Conservation (phyloP, 2,113 vertebrate genomes). For the Cryptomyrus ogoouensis region DNA sequence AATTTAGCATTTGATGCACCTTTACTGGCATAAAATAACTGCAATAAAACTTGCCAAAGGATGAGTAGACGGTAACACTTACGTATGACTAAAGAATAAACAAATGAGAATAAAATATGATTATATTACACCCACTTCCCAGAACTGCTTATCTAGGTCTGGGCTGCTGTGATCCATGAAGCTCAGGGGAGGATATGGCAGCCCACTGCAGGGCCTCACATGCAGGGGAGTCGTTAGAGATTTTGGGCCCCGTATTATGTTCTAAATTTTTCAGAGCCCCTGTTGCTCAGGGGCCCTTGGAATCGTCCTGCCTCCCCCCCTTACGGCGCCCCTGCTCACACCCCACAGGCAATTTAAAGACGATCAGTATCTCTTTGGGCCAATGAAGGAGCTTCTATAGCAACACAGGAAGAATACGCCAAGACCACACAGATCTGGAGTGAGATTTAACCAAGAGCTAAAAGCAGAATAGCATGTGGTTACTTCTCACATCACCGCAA, state of each 20-base stretch:
- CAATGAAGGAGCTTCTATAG: neutral
- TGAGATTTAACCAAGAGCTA: neutral
- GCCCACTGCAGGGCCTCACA: neutral
- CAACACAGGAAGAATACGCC: neutral
- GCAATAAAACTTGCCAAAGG: neutral
- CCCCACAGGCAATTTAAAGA: neutral
- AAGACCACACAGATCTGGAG: neutral
- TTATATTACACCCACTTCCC: neutral
- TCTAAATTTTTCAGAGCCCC: too few relatives aligned
- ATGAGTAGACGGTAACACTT: neutral
- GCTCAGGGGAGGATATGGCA: neutral
- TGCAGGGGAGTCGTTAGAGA: too few relatives aligned
- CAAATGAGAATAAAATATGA: neutral
- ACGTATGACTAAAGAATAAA: neutral
- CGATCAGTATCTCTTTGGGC: neutral
- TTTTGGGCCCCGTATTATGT: too few relatives aligned
- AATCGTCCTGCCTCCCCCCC: too few relatives aligned
- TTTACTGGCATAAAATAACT: neutral
- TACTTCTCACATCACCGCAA: neutral
- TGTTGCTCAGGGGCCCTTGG: too few relatives aligned
- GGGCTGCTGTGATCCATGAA: neutral
- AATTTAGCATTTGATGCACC: neutral
- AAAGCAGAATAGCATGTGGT: neutral
- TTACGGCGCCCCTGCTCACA: neutral
- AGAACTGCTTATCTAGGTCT: neutral